phyloP scores from a whole-genome alignment of 2,888 invertebrate genomes.

The Charanyca ferruginea region DNA sequence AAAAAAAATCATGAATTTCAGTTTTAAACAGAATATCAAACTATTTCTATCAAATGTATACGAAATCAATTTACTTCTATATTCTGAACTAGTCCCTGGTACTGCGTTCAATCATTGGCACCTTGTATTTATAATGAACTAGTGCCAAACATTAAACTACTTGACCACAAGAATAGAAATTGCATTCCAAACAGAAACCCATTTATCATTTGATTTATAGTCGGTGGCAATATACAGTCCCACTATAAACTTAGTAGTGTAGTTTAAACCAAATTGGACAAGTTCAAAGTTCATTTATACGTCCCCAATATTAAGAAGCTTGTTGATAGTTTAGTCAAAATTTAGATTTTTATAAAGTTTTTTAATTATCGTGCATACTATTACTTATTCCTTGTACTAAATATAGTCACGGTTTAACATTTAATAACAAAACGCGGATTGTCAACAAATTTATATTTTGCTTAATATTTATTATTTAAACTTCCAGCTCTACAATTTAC shows the following conservation, averaged over 20 bases:
- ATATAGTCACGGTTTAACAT: too few relatives aligned
- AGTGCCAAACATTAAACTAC: constrained; percentile 48
- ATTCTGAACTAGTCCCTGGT: constrained; percentile 12
- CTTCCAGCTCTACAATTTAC: too few relatives aligned
- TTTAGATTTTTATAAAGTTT: too few relatives aligned
- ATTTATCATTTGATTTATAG: constrained; percentile 44
- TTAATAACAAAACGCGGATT: too few relatives aligned
- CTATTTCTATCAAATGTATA: constrained; percentile 22
- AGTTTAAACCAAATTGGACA: constrained; percentile 22
- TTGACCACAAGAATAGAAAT: constrained; percentile 46
- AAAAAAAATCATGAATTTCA: constrained; percentile 15
- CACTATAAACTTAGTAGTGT: constrained; percentile 4
- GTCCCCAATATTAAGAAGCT: constrained; percentile 1
- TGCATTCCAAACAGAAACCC: constrained; percentile 29
- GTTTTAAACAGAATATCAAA: constrained; percentile 3
- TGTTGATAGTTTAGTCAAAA: background rate
- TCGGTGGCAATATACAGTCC: constrained; percentile 24
- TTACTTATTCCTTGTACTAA: too few relatives aligned
- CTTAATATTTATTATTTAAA: too few relatives aligned
- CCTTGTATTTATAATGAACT: constrained; percentile 45
- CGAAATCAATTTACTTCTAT: constrained; percentile 19
- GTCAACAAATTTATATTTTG: too few relatives aligned
- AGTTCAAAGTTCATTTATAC: constrained; percentile 4
- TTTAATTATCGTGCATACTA: background rate
- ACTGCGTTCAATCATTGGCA: constrained; percentile 48